Conservation (phyloP, 2,888 invertebrate species). For the Hyposoter didymator region DNA sequence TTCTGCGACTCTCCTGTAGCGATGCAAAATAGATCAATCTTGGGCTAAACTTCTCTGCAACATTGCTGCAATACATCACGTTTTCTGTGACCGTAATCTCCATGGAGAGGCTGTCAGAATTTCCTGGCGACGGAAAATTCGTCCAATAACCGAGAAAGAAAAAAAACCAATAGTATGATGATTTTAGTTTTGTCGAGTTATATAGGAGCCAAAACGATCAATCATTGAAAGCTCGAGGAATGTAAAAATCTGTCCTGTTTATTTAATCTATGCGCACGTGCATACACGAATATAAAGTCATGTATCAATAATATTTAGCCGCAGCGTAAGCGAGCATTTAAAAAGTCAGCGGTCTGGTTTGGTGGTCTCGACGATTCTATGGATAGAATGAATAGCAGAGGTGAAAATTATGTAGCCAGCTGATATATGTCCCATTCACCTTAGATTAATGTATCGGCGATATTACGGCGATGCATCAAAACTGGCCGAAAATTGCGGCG, state of each 20-base stretch:
- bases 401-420: conserved; percentile 78
- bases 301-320: conserved; percentile 14
- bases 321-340: conserved; percentile 40
- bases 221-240: conserved; percentile 31
- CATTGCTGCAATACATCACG: conserved; percentile 11
- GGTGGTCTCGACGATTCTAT: conserved; percentile 46
- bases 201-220: conserved; percentile 48
- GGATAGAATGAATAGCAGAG: conserved; percentile 68
- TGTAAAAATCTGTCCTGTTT: neutral
- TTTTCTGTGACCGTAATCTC: conserved; percentile 20
- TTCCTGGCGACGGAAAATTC: conserved; percentile 15
- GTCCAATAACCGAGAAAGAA: conserved; percentile 30
- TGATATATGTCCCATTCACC: conserved; percentile 79
- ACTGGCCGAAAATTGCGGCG: conserved; percentile 77
- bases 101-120: conserved; percentile 11
- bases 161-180: conserved; percentile 47
- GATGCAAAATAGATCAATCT: conserved; percentile 34
- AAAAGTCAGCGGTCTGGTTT: conserved; percentile 65
- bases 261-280: neutral
- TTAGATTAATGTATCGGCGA: conserved; percentile 81
- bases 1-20: neutral
- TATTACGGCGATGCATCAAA: conserved; percentile 81
- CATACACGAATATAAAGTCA: neutral
- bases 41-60: conserved; percentile 13
- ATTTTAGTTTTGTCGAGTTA: conserved; percentile 41